These are phyloP conservation scores for Tethya wilhelma DNA, from an alignment of 37 sponge, comb jelly and placozoan species.

Conservation along the genomic window DNA sequence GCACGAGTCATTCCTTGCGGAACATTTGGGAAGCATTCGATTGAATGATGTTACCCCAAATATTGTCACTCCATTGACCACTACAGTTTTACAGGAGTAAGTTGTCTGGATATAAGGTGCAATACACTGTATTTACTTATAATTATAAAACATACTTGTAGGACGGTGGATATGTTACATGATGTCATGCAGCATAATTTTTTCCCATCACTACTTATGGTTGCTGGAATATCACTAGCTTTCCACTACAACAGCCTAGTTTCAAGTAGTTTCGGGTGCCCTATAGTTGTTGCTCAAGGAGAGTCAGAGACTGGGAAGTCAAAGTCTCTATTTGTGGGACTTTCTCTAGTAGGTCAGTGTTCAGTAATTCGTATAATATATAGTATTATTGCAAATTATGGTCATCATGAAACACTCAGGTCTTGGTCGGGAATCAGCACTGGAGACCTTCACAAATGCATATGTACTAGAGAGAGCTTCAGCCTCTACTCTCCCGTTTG, in stretches of 20 bases:
- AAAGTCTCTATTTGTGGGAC: not conserved
- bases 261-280: not conserved
- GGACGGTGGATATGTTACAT: not conserved
- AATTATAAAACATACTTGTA: too few species aligned
- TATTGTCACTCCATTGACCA: not conserved
- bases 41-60: too few species aligned
- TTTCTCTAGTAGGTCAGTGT: not conserved
- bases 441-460: constrained; percentile 9
- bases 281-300: constrained; percentile 9
- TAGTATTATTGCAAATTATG: too few species aligned
- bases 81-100: not conserved
- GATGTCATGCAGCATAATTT: constrained; percentile 25
- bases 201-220: not conserved
- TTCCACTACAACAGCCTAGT: not conserved
- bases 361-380: not conserved
- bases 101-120: too few species aligned
- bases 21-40: too few species aligned
- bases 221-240: not conserved
- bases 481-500: constrained; percentile 8
- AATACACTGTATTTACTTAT: too few species aligned
- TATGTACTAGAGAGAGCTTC: constrained; percentile 12
- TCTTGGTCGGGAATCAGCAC: not conserved
- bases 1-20: too few species aligned
- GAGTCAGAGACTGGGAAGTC: constrained; percentile 32
- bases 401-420: too few species aligned